Evolutionary conservation across 2,888 invertebrate genomes (phyloP).

Genomic region (Eupeodes luniger): DNA sequence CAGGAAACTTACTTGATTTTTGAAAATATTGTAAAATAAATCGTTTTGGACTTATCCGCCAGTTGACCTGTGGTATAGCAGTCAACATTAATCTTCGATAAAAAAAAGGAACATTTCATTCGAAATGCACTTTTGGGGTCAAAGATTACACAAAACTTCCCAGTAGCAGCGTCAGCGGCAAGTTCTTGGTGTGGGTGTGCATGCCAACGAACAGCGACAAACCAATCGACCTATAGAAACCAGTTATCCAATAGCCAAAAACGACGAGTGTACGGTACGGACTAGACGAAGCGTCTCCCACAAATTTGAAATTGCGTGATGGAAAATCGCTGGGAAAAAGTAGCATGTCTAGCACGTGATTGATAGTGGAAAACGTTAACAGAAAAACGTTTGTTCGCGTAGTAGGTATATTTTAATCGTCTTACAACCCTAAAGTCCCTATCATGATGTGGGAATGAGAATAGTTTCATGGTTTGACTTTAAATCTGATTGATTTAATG

Average conservation of each 20-base stretch:
- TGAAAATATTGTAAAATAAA: conserved; percentile 39
- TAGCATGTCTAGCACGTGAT: conserved; percentile 69
- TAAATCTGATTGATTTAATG: conserved; percentile 61
- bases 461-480: conserved; percentile 17
- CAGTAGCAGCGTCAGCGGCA: background rate
- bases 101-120: conserved; percentile 32
- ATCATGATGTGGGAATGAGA: background rate
- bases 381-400: conserved; percentile 22
- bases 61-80: conserved; percentile 44
- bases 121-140: conserved; percentile 64
- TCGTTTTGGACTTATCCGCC: conserved; percentile 39
- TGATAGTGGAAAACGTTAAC: conserved; percentile 62
- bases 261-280: background rate
- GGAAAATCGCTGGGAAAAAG: conserved; percentile 38
- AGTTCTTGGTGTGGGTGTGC: conserved; percentile 28
- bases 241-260: conserved; percentile 12
- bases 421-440: conserved; percentile 32
- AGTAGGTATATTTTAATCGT: conserved; percentile 47
- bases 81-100: conserved; percentile 61
- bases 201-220: background rate
- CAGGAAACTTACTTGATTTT: conserved; percentile 31
- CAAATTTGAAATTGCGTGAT: conserved; percentile 67
- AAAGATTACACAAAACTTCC: conserved; percentile 55
- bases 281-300: conserved; percentile 41
- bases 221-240: conserved; percentile 21